Conservation (phyloP, 2,113 vertebrate genomes). For the Rissa tridactyla region DNA sequence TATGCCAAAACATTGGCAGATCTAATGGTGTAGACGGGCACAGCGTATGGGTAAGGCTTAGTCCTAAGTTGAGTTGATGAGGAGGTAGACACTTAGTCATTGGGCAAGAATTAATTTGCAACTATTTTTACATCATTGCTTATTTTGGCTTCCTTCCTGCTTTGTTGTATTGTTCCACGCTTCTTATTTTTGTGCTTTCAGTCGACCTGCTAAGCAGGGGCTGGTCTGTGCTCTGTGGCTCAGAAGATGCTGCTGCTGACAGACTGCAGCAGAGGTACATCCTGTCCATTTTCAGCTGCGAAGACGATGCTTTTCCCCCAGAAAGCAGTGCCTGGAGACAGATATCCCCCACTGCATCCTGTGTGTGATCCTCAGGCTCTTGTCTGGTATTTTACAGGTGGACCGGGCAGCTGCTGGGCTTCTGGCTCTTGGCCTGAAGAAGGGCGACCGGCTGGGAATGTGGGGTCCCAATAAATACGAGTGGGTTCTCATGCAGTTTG, state of each 20-base stretch:
- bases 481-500: conserved; percentile 90
- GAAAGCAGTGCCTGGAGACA: neutral
- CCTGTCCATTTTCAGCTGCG: neutral
- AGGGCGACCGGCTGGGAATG: conserved; percentile 89
- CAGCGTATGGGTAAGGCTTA: neutral
- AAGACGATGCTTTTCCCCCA: neutral
- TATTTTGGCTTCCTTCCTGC: neutral
- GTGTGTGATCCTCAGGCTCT: neutral
- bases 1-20: neutral
- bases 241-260: neutral
- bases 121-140: neutral
- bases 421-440: conserved; percentile 85
- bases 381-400: conserved; percentile 75
- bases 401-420: conserved; percentile 88
- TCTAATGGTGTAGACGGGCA: neutral
- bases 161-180: neutral
- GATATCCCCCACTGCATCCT: neutral
- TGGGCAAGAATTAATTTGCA: neutral
- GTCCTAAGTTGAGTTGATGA: neutral
- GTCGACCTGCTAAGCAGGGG: neutral
- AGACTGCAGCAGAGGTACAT: neutral
- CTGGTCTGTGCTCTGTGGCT: neutral
- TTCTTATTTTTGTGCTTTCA: neutral
- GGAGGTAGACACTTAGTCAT: neutral
- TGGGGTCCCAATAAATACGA: conserved; percentile 93